phyloP scores from a whole-genome alignment of 2,113 vertebrate genomes.

The Saccopteryx bilineata region DNA sequence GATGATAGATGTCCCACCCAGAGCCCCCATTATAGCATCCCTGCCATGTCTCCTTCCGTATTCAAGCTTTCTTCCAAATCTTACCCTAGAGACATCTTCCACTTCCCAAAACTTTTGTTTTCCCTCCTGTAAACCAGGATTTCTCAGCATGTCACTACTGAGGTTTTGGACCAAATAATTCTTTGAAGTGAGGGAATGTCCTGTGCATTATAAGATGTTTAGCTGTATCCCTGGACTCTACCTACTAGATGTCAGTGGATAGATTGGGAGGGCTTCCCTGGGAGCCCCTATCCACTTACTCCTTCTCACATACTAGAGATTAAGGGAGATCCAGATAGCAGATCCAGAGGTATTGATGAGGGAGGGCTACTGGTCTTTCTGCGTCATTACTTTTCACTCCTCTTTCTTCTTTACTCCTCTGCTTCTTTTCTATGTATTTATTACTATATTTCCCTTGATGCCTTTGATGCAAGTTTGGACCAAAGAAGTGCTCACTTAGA shows the following conservation, averaged over 20 bases:
- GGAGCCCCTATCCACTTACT: background rate
- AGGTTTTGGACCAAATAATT: background rate
- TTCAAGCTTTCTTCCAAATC: background rate
- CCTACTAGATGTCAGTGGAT: background rate
- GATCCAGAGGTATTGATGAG: background rate
- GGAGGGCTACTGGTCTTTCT: background rate
- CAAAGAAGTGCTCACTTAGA: conserved; percentile 4
- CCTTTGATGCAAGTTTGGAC: conserved; percentile 8
- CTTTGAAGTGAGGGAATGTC: background rate
- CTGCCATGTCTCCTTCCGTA: background rate
- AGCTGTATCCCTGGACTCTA: background rate
- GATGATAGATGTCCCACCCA: background rate
- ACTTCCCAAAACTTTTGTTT: background rate
- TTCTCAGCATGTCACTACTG: background rate
- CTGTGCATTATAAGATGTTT: background rate
- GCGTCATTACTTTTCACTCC: background rate
- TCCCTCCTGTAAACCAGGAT: background rate
- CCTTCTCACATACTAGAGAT: background rate
- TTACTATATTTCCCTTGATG: conserved; percentile 16
- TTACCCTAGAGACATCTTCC: background rate
- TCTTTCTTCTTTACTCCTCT: background rate
- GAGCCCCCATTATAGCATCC: background rate
- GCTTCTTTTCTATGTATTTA: background rate
- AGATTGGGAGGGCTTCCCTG: background rate
- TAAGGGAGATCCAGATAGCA: background rate